Evolutionary conservation across 2,797 vertebrate species (phyloP).

Genomic region (Parauchenoglanis punctatus): DNA sequence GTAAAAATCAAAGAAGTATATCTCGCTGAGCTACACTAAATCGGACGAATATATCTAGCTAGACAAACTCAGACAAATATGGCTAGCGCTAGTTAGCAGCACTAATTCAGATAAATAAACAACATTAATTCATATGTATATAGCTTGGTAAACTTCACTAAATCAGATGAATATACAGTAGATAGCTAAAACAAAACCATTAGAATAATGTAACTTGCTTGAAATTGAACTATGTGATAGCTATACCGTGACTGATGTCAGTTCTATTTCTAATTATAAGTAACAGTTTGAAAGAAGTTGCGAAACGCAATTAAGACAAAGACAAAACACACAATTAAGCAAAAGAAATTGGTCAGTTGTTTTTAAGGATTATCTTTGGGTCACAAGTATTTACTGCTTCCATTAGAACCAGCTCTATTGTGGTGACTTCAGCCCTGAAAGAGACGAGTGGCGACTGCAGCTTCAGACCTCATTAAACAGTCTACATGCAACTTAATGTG

Average conservation of each 20-base stretch:
- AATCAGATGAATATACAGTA: neutral
- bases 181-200: neutral
- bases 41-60: neutral
- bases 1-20: neutral
- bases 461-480: constrained; percentile 22
- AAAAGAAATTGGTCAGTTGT: neutral
- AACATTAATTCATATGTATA: neutral
- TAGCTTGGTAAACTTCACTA: neutral
- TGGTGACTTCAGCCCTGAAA: constrained; percentile 13
- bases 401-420: constrained; percentile 15
- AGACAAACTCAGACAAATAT: neutral
- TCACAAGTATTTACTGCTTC: neutral
- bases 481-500: constrained; percentile 1
- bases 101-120: neutral
- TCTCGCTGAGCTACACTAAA: neutral
- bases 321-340: neutral
- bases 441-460: neutral
- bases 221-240: neutral
- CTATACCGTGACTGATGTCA: neutral
- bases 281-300: neutral
- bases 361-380: neutral
- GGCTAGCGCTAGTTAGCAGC: neutral
- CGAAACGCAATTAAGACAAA: neutral
- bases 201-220: neutral
- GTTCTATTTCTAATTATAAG: neutral